Conservation (phyloP, 2,888 invertebrate genomes). For the Pseudolycoriella hygida region DNA sequence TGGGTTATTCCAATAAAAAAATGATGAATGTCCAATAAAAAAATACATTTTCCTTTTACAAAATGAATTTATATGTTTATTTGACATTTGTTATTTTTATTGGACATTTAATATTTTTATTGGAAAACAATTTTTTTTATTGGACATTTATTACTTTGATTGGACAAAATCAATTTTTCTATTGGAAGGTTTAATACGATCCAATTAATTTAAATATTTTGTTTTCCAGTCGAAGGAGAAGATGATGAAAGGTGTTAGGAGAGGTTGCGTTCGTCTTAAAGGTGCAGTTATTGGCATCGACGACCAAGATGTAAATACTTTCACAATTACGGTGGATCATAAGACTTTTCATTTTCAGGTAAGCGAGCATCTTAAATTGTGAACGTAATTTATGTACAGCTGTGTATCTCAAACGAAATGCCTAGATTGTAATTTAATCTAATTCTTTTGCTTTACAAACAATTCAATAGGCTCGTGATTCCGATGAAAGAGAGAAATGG, state of each 20-base stretch:
- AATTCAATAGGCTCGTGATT: constrained; percentile 66
- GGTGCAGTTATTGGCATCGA: constrained; percentile 98
- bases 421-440: neutral
- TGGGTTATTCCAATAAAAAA: too few species aligned
- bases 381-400: neutral
- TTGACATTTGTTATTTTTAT: too few species aligned
- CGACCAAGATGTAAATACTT: constrained; percentile 97
- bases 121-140: too few species aligned
- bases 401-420: neutral
- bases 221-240: constrained; percentile 86
- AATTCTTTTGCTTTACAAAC: too few species aligned
- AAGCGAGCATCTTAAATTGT: constrained; percentile 13
- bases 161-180: too few species aligned
- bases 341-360: constrained; percentile 98
- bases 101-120: too few species aligned
- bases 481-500: constrained; percentile 91
- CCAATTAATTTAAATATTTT: too few species aligned
- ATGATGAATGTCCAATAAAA: too few species aligned
- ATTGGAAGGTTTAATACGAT: too few species aligned
- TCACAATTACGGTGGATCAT: constrained; percentile 96
- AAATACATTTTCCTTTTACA: too few species aligned
- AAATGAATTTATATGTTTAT: too few species aligned
- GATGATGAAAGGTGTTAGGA: constrained; percentile 91
- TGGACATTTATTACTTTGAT: too few species aligned
- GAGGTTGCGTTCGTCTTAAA: constrained; percentile 93